Base-by-base conservation (phyloP, 1,140 invertebrate genomes). In the Mamestra configurata region DNA sequence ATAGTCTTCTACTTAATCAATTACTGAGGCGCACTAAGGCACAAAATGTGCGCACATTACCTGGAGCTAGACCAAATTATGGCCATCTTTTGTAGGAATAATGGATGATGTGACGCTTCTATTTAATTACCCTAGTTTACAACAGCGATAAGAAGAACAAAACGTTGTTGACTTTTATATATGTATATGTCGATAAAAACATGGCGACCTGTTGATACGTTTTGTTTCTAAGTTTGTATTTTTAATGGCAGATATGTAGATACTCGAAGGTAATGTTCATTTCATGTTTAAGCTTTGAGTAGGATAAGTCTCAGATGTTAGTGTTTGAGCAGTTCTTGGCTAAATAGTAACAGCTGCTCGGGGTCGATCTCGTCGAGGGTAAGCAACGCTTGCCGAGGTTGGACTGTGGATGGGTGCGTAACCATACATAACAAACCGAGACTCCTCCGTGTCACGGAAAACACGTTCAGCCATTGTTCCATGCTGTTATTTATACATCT, bases 1-100 rank as follows among this genome's bases (percentile, higher is more conserved):
- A 27, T 70, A 70, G 11, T 40, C 18, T 66, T 22, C 35, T 66
- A 22, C 35, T 66, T 22, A 49, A 70, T 49, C 49, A 46, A 70
- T 70, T 70, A 68, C 13, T 49, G 20, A 1, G 13, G 37, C 15
- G 43, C n/a, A 68, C 40, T 68, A 24, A 68, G 37, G 37, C 64
- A 24, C 15, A 64, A 57, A 66, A 66, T 43, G 61, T 13, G n/a
- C 61, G 35, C 35, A 22, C 40, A 49, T 70, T 70, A 27, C 0
- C 40, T 27, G 27, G 1, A 61, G 4, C n/a, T n/a, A n/a, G n/a
- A n/a, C n/a, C n/a, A n/a, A 35, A 18, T 37, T 37, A 8, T 37
- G 31, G 5, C 24, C n/a, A 59, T 59, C 24, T 31, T 35, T 35
- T 35, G n/a, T 35, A 35, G 20, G 4, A 61, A 37, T 70, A 70